phyloP scores from a whole-genome alignment of 1,140 invertebrate genomes.

The Lordiphosa stackelbergi region DNA sequence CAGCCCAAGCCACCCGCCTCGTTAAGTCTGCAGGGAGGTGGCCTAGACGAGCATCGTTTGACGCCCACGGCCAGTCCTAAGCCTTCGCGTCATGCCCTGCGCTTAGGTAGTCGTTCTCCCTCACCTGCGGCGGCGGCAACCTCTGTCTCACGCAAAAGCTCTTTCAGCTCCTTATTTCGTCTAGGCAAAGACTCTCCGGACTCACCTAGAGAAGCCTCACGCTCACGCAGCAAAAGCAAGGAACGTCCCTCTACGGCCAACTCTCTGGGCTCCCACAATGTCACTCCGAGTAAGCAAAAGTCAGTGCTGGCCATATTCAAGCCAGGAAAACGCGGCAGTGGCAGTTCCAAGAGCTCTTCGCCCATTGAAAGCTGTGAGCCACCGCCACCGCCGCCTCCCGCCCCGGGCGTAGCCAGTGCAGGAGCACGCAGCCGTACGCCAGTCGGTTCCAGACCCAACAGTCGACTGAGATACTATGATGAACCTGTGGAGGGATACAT shows the following conservation, averaged over 20 bases:
- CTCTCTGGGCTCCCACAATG: constrained; percentile 66
- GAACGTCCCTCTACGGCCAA: constrained; percentile 76
- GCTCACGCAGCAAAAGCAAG: constrained; percentile 82
- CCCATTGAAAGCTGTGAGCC: constrained; percentile 57
- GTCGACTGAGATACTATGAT: constrained; percentile 80
- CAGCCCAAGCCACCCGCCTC: constrained; percentile 77
- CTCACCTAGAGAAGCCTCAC: constrained; percentile 73
- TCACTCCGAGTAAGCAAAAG: constrained; percentile 80
- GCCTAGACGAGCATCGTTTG: constrained; percentile 63
- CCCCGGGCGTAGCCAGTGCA: constrained; percentile 16
- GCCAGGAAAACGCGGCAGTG: constrained; percentile 77
- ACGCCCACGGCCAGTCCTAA: constrained; percentile 78
- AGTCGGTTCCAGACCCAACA: constrained; percentile 51
- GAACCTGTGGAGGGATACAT: constrained; percentile 80
- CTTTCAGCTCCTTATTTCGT: constrained; percentile 87
- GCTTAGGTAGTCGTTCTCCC: constrained; percentile 77
- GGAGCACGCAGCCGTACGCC: constrained; percentile 56
- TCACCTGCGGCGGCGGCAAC: constrained; percentile 78
- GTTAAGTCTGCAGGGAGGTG: constrained; percentile 75
- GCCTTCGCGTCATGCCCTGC: constrained; percentile 60
- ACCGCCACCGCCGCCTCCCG: constrained; percentile 48
- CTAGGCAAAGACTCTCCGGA: constrained; percentile 73
- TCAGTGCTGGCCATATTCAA: constrained; percentile 83
- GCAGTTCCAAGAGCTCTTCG: constrained; percentile 74
- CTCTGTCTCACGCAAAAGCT: constrained; percentile 85